These are phyloP conservation scores for Gymnothorax reevesii DNA, from an alignment of 2,797 vertebrate genomes.

Conservation along the genomic window DNA sequence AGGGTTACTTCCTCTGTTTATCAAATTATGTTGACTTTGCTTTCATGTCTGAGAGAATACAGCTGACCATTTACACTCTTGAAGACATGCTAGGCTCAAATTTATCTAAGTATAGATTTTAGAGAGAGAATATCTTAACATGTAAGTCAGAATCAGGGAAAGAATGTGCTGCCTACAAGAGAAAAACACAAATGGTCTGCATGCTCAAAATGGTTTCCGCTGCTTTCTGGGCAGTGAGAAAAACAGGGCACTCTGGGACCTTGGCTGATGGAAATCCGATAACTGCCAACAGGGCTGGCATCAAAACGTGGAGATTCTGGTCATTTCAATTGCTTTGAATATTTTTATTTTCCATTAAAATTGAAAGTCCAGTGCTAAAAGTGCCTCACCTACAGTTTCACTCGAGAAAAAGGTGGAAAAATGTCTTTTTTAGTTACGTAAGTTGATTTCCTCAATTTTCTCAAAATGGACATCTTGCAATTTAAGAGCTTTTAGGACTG, in stretches of 20 bases:
- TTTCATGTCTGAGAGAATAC: neutral
- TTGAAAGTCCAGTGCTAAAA: too few species aligned
- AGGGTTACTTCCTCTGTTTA: neutral
- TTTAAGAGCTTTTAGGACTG: too few species aligned
- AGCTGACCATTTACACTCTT: neutral
- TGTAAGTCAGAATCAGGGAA: neutral
- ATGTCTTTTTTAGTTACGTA: too few species aligned
- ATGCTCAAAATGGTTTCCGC: constrained; percentile 40
- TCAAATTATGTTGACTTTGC: neutral
- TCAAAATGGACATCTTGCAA: too few species aligned
- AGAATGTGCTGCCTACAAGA: constrained; percentile 1
- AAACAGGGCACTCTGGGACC: constrained; percentile 48
- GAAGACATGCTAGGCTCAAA: neutral
- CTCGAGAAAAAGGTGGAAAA: too few species aligned
- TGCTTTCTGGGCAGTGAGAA: constrained; percentile 41
- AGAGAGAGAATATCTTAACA: neutral
- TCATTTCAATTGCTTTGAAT: too few species aligned
- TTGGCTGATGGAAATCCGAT: constrained; percentile 14
- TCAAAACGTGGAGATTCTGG: too few species aligned
- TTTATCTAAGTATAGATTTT: neutral
- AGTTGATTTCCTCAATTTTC: too few species aligned
- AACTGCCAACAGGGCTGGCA: too few species aligned
- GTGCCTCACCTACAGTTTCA: too few species aligned
- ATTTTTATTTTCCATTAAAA: too few species aligned
- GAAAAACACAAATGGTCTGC: constrained; percentile 10